Evolutionary conservation across 2,797 vertebrate genomes (phyloP).

Genomic region (Semaprochilodus insignis): DNA sequence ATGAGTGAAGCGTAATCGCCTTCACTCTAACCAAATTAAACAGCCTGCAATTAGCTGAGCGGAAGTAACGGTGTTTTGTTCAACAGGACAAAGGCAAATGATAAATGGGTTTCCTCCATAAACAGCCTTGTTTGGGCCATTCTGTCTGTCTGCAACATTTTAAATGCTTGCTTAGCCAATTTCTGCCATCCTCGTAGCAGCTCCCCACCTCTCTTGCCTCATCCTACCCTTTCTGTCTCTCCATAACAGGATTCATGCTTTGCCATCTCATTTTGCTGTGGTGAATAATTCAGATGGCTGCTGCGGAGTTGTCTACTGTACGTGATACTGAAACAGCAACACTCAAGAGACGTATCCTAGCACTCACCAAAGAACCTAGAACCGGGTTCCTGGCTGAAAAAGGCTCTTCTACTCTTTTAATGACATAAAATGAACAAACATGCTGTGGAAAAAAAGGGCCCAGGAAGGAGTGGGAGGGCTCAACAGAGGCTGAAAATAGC

Average conservation of each 20-base stretch:
- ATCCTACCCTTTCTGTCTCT: not conserved
- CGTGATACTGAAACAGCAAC: conserved; percentile 10
- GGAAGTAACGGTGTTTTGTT: not conserved
- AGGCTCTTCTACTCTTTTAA: not conserved
- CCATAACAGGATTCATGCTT: conserved; percentile 17
- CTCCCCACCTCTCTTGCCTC: not conserved
- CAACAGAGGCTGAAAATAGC: conserved; percentile 17
- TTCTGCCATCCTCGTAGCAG: not conserved
- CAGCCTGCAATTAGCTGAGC: conserved; percentile 3
- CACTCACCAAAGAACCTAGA: not conserved
- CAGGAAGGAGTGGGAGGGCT: conserved; percentile 26
- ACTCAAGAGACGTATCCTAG: conserved; percentile 11
- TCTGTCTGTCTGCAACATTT: not conserved
- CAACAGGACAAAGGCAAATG: not conserved
- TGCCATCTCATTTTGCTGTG: conserved; percentile 29
- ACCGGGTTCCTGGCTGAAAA: not conserved
- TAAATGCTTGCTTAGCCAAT: not conserved
- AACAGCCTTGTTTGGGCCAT: not conserved
- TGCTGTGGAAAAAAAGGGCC: not conserved
- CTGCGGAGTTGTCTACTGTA: conserved; percentile 5
- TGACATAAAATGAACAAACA: conserved; percentile 7
- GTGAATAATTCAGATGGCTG: conserved; percentile 41
- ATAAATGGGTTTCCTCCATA: not conserved
- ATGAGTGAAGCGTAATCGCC: not conserved
- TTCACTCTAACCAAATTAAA: conserved; percentile 18